These are phyloP conservation scores for Mesocentrotus franciscanus DNA, from an alignment of 53 echinoderm and acorn worm genomes.

Conservation along the genomic window DNA sequence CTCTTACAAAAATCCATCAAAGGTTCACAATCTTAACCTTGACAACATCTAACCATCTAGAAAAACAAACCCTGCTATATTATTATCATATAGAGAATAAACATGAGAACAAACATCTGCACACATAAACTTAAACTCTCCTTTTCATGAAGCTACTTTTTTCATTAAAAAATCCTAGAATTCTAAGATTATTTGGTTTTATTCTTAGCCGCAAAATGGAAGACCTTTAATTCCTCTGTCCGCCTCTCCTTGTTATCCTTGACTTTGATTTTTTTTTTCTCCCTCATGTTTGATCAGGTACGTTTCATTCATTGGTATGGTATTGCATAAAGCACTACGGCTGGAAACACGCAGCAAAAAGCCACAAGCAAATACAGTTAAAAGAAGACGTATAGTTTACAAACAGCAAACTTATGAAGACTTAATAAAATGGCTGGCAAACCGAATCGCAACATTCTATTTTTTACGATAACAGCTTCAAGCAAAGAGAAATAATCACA, in stretches of 20 bases:
- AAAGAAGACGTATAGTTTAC: background rate
- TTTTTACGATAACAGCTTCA: background rate
- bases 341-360: conserved; percentile 2
- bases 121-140: background rate
- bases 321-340: conserved; percentile 51
- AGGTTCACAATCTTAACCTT: background rate
- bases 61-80: conserved; percentile 13
- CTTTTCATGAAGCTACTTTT: background rate
- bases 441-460: background rate
- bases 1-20: background rate
- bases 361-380: background rate
- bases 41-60: background rate
- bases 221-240: conserved; percentile 16
- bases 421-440: background rate
- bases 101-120: background rate
- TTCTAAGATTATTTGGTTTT: conserved; percentile 46
- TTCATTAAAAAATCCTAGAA: background rate
- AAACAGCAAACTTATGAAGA: conserved; percentile 19
- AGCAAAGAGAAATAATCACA: background rate
- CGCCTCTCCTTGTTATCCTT: background rate
- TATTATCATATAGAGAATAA: background rate
- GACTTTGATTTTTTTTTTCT: background rate
- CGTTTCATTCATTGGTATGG: conserved; percentile 29
- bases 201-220: conserved; percentile 45
- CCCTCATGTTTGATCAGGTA: background rate